Percentiles rank a stretch among this genome's conserved stretches.
Evolutionary conservation across 1,140 invertebrate genomes (phyloP).

Genomic region (Drosophila lacteicornis): DNA sequence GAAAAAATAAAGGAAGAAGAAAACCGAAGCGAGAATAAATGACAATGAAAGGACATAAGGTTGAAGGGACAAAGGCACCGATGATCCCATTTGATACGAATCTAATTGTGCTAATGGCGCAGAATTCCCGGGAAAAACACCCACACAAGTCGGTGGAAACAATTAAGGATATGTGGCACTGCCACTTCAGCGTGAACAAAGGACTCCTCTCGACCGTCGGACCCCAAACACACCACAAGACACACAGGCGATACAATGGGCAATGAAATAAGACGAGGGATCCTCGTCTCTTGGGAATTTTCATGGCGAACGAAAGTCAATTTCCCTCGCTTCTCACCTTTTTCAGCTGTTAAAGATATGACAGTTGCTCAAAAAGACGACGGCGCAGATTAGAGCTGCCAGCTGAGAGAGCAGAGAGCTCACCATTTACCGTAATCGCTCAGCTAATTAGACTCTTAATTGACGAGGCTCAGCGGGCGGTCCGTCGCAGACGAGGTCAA

Average conservation of each 20-base stretch:
- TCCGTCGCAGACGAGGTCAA: constrained; percentile 50
- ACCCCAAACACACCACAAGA: constrained; percentile 49
- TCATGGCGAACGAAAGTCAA: constrained; percentile 26
- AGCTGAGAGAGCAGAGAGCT: constrained; percentile 20
- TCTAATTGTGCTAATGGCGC: constrained; percentile 83
- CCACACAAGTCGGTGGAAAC: constrained; percentile 48
- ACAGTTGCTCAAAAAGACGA: constrained; percentile 45
- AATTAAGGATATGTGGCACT: constrained; percentile 45
- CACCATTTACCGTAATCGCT: constrained; percentile 34
- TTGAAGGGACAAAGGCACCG: constrained; percentile 65
- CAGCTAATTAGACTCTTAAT: constrained; percentile 72
- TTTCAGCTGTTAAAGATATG: constrained; percentile 28
- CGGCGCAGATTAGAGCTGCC: constrained; percentile 30
- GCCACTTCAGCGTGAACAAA: constrained; percentile 55
- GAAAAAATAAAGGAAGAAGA: constrained; percentile 30
- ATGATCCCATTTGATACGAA: constrained; percentile 78
- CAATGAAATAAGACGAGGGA: constrained; percentile 1
- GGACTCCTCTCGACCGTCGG: constrained; percentile 19
- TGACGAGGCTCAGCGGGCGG: constrained; percentile 61
- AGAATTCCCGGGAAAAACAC: constrained; percentile 70
- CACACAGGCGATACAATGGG: constrained; percentile 18
- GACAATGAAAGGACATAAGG: constrained; percentile 73
- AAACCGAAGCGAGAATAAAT: constrained; percentile 63
- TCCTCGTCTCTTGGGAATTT: constrained; percentile 15
- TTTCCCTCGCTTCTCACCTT: constrained; percentile 43